A percentile compares a stretch with the other conserved stretches of the same genome.
These are phyloP conservation scores for Smittia aterrima DNA, from an alignment of 2,888 invertebrate genomes.

Conservation along the genomic window DNA sequence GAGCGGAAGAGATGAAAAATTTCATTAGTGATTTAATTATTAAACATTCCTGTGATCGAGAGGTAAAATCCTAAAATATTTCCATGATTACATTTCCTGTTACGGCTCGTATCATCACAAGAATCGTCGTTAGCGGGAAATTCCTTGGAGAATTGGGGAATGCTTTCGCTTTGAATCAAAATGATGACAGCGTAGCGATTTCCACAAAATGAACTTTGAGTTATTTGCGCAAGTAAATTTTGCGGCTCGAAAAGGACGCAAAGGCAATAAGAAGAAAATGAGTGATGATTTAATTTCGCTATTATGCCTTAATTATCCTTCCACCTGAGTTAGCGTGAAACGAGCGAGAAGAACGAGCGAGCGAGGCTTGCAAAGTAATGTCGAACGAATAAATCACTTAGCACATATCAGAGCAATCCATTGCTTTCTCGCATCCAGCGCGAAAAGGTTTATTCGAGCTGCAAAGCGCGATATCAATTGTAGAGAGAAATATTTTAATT, in stretches of 20 bases:
- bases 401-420: neutral
- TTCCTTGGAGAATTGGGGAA: no score
- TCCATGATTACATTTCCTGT: no score
- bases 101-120: no score
- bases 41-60: neutral
- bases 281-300: conserved; percentile 39
- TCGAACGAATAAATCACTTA: conserved; percentile 6
- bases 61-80: no score
- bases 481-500: conserved; percentile 30
- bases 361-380: conserved; percentile 1
- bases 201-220: no score
- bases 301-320: conserved; percentile 40
- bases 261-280: conserved; percentile 11
- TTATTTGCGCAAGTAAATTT: neutral
- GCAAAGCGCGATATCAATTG: neutral
- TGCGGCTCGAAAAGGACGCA: neutral
- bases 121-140: no score
- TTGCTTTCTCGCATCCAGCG: neutral
- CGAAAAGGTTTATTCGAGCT: neutral
- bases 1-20: neutral
- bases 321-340: neutral
- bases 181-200: no score
- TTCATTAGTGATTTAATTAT: conserved; percentile 8
- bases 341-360: conserved; percentile 3
- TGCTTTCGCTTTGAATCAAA: no score